Evolutionary conservation across 2,888 invertebrate genomes (phyloP).

Genomic region (Sphaeridia pumilis): DNA sequence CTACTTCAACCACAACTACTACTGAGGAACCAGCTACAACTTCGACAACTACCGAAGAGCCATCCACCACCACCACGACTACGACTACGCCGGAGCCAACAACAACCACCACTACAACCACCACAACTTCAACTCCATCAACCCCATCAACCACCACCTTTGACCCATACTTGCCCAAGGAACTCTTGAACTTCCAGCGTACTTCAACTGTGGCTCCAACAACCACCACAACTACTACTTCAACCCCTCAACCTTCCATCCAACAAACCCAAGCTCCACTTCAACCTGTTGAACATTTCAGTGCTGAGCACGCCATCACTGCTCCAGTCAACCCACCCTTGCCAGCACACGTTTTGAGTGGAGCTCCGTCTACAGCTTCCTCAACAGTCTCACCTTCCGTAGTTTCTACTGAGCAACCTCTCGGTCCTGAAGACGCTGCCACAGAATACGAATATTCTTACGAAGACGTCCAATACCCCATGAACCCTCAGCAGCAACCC

Average conservation of each 20-base stretch:
- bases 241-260: background rate
- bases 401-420: constrained; percentile 1
- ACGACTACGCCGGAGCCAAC: constrained; percentile 12
- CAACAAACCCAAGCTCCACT: background rate
- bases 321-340: background rate
- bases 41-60: constrained; percentile 1
- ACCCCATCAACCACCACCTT: constrained; percentile 9
- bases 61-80: constrained; percentile 11
- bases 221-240: constrained; percentile 5
- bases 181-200: constrained; percentile 11
- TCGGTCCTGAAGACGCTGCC: background rate
- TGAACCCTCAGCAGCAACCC: background rate
- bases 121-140: constrained; percentile 15
- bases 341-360: background rate
- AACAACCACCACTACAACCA: constrained; percentile 13
- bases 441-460: constrained; percentile 14
- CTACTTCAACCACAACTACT: constrained; percentile 16
- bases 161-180: constrained; percentile 13
- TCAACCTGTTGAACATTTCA: constrained; percentile 6
- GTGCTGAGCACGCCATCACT: constrained; percentile 6
- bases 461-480: constrained; percentile 1
- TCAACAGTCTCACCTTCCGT: background rate
- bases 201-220: constrained; percentile 2
- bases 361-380: too few species aligned
- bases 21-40: constrained; percentile 5